Evolutionary conservation across 2,888 invertebrate species (phyloP), one percentile per base, ranked within the genome.

Genomic region (Latrodectus hesperus): DNA sequence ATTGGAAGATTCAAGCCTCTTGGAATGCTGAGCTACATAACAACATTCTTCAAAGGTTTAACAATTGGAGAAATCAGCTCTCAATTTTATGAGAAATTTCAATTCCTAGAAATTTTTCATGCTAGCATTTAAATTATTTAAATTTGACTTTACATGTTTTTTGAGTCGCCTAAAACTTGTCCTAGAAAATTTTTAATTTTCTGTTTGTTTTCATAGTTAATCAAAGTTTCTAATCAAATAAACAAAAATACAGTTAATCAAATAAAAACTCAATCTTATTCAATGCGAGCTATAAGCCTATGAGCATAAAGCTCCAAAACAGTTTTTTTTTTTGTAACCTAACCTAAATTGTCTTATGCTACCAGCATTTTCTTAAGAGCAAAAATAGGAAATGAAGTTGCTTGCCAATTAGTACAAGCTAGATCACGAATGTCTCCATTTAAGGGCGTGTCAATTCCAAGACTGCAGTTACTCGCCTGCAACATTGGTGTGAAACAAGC

Each of bases 381-480:
- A 26, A 60, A 74, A 60, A 26, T 22, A n/a, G 26, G 26, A 1
- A 14, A 14, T 12, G 38, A 49, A 4, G 60, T 75, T 22, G 11
- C 75, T 10, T 76, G 64, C 17, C 64, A 76, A 1, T 76, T 65
- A 49, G 51, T 49, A 9, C 49, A 64, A 52, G 53, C 78, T 5
- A 26, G 53, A 70, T 9, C 71, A 55, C 71, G 55, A 16, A 22
- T 22, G 22, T 22, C 22, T 22, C 22, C 22, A 22, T 71, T 79
- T 4, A 71, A 79, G 55, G 49, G 9, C 10, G 53, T 60, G n/a
- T 51, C 79, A 11, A 71, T 71, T 14, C 71, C 71, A 10, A 55
- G 79, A 38, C n/a, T 79, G n/a, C 55, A 70, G n/a, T 22, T 79
- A n/a, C 53, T 79, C 22, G 38, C 71, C 9, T 71, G 49, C 38